Conservation (phyloP, 2,797 vertebrate species). For the Myotis findleyi region DNA sequence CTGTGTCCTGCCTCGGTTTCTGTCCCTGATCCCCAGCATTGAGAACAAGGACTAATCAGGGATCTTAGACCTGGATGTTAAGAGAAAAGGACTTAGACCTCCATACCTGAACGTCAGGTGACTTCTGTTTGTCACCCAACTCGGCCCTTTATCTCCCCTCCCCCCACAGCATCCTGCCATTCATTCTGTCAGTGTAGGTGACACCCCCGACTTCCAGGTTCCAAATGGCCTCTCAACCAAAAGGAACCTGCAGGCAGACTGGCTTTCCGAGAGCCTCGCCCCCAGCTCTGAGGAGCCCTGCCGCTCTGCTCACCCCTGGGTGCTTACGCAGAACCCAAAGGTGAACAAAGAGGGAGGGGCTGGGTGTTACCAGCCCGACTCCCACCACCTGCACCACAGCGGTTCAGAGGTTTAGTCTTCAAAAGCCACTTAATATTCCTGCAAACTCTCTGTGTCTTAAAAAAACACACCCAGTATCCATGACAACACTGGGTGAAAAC, state of each 20-base stretch:
- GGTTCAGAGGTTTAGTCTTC: constrained; percentile 1
- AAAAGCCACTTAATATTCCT: constrained; percentile 32
- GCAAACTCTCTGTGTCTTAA: background rate
- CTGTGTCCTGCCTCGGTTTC: background rate
- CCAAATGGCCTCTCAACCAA: background rate
- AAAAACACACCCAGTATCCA: background rate
- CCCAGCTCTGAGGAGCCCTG: background rate
- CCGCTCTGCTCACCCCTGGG: too few species aligned
- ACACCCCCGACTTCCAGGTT: background rate
- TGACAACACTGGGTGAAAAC: constrained; percentile 37
- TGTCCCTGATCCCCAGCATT: background rate
- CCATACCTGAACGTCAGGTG: background rate
- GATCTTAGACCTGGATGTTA: background rate
- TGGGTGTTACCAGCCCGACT: background rate
- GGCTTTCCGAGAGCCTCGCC: background rate
- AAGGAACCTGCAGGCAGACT: background rate
- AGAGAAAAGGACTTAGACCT: background rate
- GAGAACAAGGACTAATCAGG: background rate
- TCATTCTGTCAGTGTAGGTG: background rate
- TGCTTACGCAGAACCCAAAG: background rate
- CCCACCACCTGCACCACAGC: background rate
- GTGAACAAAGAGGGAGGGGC: background rate
- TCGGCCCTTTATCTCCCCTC: background rate
- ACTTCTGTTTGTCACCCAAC: background rate
- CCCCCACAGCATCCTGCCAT: background rate